These are phyloP conservation scores for Mola mola DNA, from an alignment of 2,113 vertebrate species.

Conservation along the genomic window DNA sequence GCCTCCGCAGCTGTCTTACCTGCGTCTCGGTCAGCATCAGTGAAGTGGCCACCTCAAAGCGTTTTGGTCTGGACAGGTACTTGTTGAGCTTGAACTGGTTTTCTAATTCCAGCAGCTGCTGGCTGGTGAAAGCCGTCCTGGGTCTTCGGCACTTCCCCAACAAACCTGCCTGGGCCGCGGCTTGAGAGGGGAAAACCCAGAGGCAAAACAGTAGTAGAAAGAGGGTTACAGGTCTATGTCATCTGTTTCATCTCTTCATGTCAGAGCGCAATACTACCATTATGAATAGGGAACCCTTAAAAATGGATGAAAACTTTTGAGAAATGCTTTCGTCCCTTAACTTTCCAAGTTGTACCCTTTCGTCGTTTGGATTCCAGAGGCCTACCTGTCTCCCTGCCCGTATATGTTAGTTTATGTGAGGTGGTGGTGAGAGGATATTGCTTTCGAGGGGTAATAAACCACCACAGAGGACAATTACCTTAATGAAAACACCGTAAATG, in stretches of 20 bases:
- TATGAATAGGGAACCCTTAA: no score
- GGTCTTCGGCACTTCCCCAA: constrained; percentile 85
- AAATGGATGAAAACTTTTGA: no score
- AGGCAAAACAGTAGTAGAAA: background rate
- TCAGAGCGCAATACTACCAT: no score
- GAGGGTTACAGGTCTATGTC: background rate
- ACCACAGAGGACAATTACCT: constrained; percentile 73
- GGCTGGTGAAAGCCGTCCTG: constrained; percentile 87
- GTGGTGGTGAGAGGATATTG: constrained; percentile 68
- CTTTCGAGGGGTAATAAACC: constrained; percentile 70
- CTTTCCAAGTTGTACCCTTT: no score
- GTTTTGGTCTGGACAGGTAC: constrained; percentile 86
- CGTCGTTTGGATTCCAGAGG: no score
- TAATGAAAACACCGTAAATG: constrained; percentile 78
- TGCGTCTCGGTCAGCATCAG: constrained; percentile 88
- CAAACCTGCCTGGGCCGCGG: constrained; percentile 70
- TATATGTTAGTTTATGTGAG: constrained; percentile 40
- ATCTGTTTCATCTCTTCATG: background rate
- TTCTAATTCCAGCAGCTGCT: constrained; percentile 86
- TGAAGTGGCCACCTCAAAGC: constrained; percentile 86
- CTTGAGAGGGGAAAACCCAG: constrained; percentile 41
- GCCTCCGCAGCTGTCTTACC: constrained; percentile 67
- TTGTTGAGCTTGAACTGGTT: constrained; percentile 89
- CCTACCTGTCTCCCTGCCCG: background rate
- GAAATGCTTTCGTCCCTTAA: no score